phyloP scores from a whole-genome alignment of 2,888 invertebrate genomes.

The Ichneumoninae sp. region DNA sequence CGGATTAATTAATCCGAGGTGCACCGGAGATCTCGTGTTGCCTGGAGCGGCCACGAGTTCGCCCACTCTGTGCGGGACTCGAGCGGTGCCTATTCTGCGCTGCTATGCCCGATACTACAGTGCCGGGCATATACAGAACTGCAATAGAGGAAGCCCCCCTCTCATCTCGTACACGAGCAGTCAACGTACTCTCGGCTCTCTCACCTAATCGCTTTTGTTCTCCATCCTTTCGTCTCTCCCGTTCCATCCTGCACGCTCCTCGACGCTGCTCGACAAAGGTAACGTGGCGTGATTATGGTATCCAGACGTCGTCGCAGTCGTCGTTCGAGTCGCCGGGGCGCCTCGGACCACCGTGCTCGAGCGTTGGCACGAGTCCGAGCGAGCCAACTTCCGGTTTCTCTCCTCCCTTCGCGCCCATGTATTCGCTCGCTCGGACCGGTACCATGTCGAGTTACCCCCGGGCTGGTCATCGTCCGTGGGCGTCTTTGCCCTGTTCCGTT shows the following conservation, averaged over 20 bases:
- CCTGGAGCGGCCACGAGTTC: slow-evolving; percentile 66
- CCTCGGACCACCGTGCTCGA: slow-evolving; percentile 69
- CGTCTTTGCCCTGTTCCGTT: slow-evolving; percentile 64
- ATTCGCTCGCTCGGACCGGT: slow-evolving; percentile 5
- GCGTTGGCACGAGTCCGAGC: slow-evolving; percentile 65
- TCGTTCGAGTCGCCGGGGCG: slow-evolving; percentile 38
- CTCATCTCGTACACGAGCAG: slow-evolving; percentile 50
- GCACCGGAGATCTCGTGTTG: slow-evolving; percentile 50
- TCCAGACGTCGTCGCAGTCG: slow-evolving; percentile 69
- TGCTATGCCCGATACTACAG: slow-evolving; percentile 18
- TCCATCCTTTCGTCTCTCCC: slow-evolving; percentile 51
- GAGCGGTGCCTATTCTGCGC: slow-evolving; percentile 1
- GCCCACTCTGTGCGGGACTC: slow-evolving; percentile 60
- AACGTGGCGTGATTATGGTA: slow-evolving; percentile 72
- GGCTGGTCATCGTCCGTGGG: slow-evolving; percentile 24
- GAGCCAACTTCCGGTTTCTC: slow-evolving; percentile 70
- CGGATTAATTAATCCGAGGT: slow-evolving; percentile 57
- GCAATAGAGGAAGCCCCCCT: slow-evolving; percentile 22
- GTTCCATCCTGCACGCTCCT: slow-evolving; percentile 36
- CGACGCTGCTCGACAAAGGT: slow-evolving; percentile 67
- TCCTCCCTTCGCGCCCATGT: slow-evolving; percentile 28
- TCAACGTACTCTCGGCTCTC: slow-evolving; percentile 59
- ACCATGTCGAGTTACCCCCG: slow-evolving; percentile 38
- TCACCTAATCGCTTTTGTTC: slow-evolving; percentile 64
- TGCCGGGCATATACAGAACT: slow-evolving; percentile 30